Evolutionary conservation across 2,113 vertebrate species (phyloP).

Genomic region (Tragelaphus imberbis): DNA sequence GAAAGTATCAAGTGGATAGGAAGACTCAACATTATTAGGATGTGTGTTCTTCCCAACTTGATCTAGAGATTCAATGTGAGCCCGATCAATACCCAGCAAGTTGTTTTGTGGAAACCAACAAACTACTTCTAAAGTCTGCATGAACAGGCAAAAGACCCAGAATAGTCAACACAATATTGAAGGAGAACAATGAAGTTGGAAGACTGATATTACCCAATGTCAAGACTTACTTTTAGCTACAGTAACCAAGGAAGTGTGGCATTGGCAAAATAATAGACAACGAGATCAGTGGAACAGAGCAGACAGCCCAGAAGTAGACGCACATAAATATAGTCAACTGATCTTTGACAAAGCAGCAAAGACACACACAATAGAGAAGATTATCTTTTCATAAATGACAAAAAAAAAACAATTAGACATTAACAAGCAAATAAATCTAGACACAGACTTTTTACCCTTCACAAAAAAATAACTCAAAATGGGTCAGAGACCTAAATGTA

Average conservation of each 20-base stretch:
- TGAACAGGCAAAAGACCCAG: neutral
- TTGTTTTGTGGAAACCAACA: neutral
- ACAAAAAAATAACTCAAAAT: neutral
- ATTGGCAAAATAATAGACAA: neutral
- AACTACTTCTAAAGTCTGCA: neutral
- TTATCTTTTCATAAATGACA: neutral
- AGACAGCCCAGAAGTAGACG: neutral
- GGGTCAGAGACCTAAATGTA: neutral
- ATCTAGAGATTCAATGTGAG: neutral
- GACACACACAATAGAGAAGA: neutral
- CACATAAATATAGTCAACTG: neutral
- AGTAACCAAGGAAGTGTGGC: neutral
- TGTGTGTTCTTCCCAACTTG: neutral
- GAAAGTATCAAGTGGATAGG: neutral
- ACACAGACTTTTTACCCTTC: neutral
- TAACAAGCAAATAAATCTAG: neutral
- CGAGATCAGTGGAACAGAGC: neutral
- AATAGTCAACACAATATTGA: neutral
- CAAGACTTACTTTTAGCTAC: neutral
- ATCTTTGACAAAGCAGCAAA: neutral
- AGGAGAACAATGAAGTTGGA: neutral
- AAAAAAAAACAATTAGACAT: neutral
- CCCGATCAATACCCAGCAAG: neutral
- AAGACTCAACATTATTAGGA: neutral
- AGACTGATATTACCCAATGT: neutral